Conservation (phyloP, 2,888 invertebrate genomes). For the Cryptocephalus moraei region DNA sequence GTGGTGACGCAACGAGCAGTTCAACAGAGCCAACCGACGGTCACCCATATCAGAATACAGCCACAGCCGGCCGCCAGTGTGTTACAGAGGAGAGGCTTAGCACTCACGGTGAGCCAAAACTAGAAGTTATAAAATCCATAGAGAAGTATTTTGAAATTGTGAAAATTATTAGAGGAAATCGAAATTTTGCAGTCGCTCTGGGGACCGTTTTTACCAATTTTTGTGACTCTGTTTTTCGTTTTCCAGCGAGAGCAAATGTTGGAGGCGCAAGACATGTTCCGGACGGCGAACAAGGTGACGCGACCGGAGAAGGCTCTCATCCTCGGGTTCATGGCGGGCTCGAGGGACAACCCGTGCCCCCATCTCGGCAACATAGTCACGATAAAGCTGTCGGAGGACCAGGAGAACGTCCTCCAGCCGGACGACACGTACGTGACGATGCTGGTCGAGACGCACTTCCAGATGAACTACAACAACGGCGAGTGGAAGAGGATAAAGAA, state of each 20-base stretch:
- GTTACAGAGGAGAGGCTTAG: constrained; percentile 52
- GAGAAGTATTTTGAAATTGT: too few relatives aligned
- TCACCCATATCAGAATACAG: constrained; percentile 47
- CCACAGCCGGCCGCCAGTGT: constrained; percentile 44
- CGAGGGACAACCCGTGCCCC: constrained; percentile 95
- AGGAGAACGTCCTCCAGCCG: constrained; percentile 75
- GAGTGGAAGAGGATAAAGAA: constrained; percentile 96
- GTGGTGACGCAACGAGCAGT: constrained; percentile 38
- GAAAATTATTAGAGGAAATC: too few relatives aligned
- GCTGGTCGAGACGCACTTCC: constrained; percentile 90
- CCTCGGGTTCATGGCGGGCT: constrained; percentile 97
- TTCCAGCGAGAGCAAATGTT: constrained; percentile 88
- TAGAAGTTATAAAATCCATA: too few relatives aligned
- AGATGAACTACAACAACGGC: constrained; percentile 96
- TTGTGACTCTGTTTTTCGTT: constrained; percentile 1
- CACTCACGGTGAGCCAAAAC: constrained; percentile 50
- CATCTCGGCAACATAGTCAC: constrained; percentile 93
- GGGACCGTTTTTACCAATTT: too few relatives aligned
- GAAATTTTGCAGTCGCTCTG: too few relatives aligned
- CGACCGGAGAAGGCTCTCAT: constrained; percentile 95
- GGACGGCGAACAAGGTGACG: constrained; percentile 90
- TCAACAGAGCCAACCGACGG: constrained; percentile 34
- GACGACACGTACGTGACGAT: constrained; percentile 73
- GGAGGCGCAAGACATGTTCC: constrained; percentile 96
- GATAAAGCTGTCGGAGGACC: constrained; percentile 87